These are phyloP conservation scores for Ceratoteleas bidentatus DNA, from an alignment of 1,140 invertebrate species.

Conservation along the genomic window DNA sequence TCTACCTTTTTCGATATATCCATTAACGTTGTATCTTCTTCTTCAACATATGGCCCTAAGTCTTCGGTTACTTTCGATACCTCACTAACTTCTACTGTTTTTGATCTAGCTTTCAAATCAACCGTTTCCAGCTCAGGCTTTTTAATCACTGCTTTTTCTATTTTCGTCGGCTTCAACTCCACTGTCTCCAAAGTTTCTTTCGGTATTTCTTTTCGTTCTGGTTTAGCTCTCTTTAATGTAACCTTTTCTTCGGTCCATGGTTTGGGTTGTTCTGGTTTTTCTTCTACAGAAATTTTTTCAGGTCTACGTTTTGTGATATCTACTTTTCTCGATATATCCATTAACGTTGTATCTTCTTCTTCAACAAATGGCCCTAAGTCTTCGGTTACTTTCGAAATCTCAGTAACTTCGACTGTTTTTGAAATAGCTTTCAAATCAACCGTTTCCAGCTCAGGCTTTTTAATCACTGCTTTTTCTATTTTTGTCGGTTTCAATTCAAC, in stretches of 20 bases:
- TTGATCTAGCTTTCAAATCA: slow-evolving; percentile 61
- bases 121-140: slow-evolving; percentile 17
- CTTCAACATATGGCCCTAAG: slow-evolving; percentile 82
- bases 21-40: slow-evolving; percentile 67
- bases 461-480: background rate
- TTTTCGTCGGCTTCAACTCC: slow-evolving; percentile 70
- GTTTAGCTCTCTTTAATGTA: slow-evolving; percentile 73
- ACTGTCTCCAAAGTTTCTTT: slow-evolving; percentile 77
- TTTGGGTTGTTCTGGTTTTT: slow-evolving; percentile 54
- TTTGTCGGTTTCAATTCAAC: slow-evolving; percentile 69
- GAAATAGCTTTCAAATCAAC: slow-evolving; percentile 71
- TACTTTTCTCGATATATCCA: background rate
- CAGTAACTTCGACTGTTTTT: background rate
- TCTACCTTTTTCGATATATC: slow-evolving; percentile 10
- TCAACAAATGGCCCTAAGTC: background rate
- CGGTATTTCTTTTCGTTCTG: slow-evolving; percentile 74
- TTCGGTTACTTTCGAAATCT: background rate
- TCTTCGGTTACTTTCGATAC: slow-evolving; percentile 68
- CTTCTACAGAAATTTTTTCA: slow-evolving; percentile 3
- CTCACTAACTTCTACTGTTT: slow-evolving; percentile 26
- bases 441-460: slow-evolving; percentile 66
- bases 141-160: slow-evolving; percentile 71
- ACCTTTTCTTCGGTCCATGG: slow-evolving; percentile 79
- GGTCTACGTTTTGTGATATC: slow-evolving; percentile 1
- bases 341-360: slow-evolving; percentile 3